Evolutionary conservation across 2,888 invertebrate genomes (phyloP).

Genomic region (Leptopilina drosophilae): DNA sequence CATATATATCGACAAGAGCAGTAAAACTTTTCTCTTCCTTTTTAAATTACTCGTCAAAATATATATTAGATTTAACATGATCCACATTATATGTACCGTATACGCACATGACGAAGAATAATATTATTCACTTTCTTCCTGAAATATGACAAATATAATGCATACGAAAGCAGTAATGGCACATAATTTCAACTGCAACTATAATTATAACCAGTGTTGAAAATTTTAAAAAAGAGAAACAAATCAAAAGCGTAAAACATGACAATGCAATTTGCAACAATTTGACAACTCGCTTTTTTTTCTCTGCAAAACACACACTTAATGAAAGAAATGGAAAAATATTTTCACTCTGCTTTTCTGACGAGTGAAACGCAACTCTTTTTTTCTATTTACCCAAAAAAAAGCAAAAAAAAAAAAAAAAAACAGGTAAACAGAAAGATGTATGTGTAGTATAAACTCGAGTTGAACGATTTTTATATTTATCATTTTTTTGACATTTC

Average conservation of each 20-base stretch:
- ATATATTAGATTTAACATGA: not conserved
- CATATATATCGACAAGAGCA: not conserved
- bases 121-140: not conserved
- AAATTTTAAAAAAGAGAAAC: too few species aligned
- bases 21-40: not conserved
- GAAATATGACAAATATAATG: not conserved
- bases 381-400: not conserved
- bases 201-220: too few species aligned
- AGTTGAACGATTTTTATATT: too few species aligned
- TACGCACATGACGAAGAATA: not conserved
- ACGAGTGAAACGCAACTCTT: not conserved
- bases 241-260: not conserved
- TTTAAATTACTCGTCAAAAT: not conserved
- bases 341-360: constrained; percentile 1
- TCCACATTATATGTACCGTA: not conserved
- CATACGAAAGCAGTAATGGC: too few species aligned
- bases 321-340: constrained; percentile 14
- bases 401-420: not conserved
- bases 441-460: not conserved
- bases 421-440: not conserved
- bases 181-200: not conserved
- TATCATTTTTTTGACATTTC: too few species aligned
- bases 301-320: not conserved
- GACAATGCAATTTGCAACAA: not conserved
- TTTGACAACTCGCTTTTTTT: too few species aligned